phyloP scores from a whole-genome alignment of 2,888 invertebrate genomes.

The Lycaena phlaeas region DNA sequence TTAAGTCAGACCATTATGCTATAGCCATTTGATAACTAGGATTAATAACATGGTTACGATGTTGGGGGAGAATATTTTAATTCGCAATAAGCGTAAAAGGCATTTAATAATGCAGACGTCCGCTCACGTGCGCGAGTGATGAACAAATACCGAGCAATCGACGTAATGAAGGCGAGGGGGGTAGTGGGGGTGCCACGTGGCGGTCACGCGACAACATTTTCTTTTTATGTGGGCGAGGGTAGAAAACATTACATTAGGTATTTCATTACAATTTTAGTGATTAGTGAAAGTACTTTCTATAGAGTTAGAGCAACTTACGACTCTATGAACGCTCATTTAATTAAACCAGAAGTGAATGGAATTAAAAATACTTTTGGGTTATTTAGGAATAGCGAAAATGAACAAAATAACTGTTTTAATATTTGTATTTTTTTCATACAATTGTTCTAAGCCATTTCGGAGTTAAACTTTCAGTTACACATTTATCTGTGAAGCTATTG shows the following conservation, averaged over 20 bases:
- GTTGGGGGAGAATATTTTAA: slow-evolving; percentile 40
- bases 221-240: slow-evolving; percentile 36
- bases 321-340: too few species aligned
- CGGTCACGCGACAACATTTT: slow-evolving; percentile 61
- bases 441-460: too few species aligned
- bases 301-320: too few species aligned
- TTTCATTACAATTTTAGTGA: slow-evolving; percentile 30
- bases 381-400: too few species aligned
- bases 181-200: slow-evolving; percentile 41
- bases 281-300: too few species aligned
- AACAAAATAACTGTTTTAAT: too few species aligned
- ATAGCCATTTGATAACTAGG: slow-evolving; percentile 28
- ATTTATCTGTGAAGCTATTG: too few species aligned
- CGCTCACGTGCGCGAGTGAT: slow-evolving; percentile 50
- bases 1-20: slow-evolving; percentile 4
- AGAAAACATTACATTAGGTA: slow-evolving; percentile 36
- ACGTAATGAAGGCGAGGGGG: slow-evolving; percentile 55
- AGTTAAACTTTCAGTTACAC: too few species aligned
- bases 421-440: too few species aligned
- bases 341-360: too few species aligned
- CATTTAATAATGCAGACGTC: slow-evolving; percentile 72
- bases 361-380: too few species aligned
- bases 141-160: slow-evolving; percentile 66
- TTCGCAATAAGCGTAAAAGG: slow-evolving; percentile 70
- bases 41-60: slow-evolving; percentile 50